Evolutionary conservation across 2,888 invertebrate species (phyloP), one percentile per base, ranked within the genome.

Genomic region (Proisotoma minuta): DNA sequence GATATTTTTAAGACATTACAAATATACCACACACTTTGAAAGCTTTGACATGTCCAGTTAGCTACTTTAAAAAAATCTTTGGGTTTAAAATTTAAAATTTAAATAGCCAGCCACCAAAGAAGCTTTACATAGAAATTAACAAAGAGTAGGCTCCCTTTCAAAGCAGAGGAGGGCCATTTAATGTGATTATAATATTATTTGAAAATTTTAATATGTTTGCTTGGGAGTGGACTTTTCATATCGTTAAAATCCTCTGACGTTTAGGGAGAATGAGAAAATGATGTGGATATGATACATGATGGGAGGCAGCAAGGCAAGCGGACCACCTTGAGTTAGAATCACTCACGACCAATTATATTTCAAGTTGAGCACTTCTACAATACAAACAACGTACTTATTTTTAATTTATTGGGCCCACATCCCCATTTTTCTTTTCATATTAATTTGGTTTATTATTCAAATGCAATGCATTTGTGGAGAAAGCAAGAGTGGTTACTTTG

Each of bases 241-340:
- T n/a, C n/a, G n/a, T n/a, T n/a, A n/a, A n/a, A n/a, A n/a, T n/a
- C n/a, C n/a, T n/a, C n/a, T n/a, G n/a, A n/a, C n/a, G n/a, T n/a
- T n/a, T n/a, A n/a, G n/a, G n/a, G n/a, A n/a, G n/a, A n/a, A n/a
- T n/a, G n/a, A n/a, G n/a, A n/a, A n/a, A n/a, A n/a, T n/a, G n/a
- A n/a, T n/a, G n/a, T n/a, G n/a, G n/a, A n/a, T n/a, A n/a, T n/a
- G n/a, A n/a, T n/a, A n/a, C n/a, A n/a, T n/a, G n/a, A n/a, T 10
- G 10, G 47, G 47, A 47, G 47, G 20, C 34, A 10, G 34, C 15
- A 34, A 34, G 8, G 34, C 15, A 34, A 34, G 8, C 22, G 28
- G 61, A 61, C 61, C 61, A 61, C 61, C 61, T 61, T 61, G 61
- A 61, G 51, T n/a, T 51, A 57, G 57, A 61, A 61, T 61, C 61